Percentiles rank a stretch among this genome's conserved stretches.
phyloP scores from a whole-genome alignment of 2,888 invertebrate genomes.

The Polia nebulosa region DNA sequence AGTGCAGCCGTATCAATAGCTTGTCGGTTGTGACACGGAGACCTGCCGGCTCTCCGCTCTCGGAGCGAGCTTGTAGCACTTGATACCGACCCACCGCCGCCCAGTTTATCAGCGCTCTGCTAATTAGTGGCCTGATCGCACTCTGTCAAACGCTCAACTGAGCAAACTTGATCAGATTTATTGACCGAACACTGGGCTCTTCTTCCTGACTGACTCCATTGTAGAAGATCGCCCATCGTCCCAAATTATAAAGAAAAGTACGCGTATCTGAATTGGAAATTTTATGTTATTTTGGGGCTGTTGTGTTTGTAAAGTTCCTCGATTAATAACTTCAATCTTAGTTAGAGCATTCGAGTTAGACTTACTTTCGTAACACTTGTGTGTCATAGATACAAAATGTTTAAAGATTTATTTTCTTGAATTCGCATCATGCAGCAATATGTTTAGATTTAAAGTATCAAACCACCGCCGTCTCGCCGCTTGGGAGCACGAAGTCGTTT shows the following conservation, averaged over 20 bases:
- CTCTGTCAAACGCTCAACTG: slow-evolving; percentile 1
- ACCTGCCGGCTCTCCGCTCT: neutral
- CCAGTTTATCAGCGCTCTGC: slow-evolving; percentile 4
- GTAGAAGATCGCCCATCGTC: neutral
- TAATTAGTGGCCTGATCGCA: slow-evolving; percentile 9
- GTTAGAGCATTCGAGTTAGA: no score
- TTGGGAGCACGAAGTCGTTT: neutral
- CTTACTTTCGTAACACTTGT: neutral
- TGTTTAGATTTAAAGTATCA: neutral
- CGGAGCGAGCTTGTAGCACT: neutral
- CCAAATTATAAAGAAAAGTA: neutral
- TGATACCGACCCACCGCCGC: neutral
- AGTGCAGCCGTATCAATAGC: neutral
- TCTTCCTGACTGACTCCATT: neutral
- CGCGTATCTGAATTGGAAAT: neutral
- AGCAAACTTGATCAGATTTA: slow-evolving; percentile 5
- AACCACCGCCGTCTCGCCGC: neutral
- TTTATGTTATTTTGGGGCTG: neutral
- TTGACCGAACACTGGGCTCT: neutral
- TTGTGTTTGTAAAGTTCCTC: neutral
- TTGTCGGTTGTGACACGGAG: neutral
- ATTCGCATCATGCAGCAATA: neutral
- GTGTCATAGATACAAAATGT: no score
- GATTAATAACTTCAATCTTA: neutral
- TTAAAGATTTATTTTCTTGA: neutral